Conservation (phyloP, 2,888 invertebrate species). For the Aleiodes testaceus region DNA sequence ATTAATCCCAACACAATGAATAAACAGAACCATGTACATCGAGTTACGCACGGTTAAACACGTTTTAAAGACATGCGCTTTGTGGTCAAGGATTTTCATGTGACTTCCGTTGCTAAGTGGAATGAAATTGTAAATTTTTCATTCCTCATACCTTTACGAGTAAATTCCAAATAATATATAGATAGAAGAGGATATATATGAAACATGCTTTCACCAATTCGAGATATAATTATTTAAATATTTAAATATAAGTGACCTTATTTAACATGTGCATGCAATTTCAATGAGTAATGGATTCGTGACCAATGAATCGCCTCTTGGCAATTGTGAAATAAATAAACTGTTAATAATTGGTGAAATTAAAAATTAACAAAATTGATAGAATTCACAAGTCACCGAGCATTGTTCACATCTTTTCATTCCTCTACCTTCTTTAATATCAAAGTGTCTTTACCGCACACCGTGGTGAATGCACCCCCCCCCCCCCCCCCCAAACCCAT, state of each 20-base stretch:
- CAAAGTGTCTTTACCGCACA: not conserved
- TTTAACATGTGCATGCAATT: too few relatives aligned
- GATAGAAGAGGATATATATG: too few relatives aligned
- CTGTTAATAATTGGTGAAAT: too few relatives aligned
- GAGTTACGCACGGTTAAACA: slow-evolving; percentile 50
- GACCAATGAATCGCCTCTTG: too few relatives aligned
- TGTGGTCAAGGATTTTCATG: slow-evolving; percentile 43
- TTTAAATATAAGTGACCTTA: too few relatives aligned
- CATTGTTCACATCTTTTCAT: slow-evolving; percentile 16
- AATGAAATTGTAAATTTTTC: slow-evolving; percentile 1
- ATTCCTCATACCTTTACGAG: not conserved
- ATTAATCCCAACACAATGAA: not conserved
- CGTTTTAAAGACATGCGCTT: slow-evolving; percentile 37
- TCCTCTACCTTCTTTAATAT: not conserved
- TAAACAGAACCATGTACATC: slow-evolving; percentile 39
- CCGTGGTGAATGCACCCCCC: slow-evolving; percentile 23
- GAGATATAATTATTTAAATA: too few relatives aligned
- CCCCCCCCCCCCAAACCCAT: slow-evolving; percentile 9
- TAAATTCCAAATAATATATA: not conserved
- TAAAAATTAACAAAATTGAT: too few relatives aligned
- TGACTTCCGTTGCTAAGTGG: slow-evolving; percentile 42
- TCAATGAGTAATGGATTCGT: too few relatives aligned
- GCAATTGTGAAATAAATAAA: too few relatives aligned
- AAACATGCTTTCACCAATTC: too few relatives aligned
- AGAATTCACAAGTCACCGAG: not conserved